phyloP scores from a whole-genome alignment of 2,888 invertebrate genomes.

The Atethmia centrago region DNA sequence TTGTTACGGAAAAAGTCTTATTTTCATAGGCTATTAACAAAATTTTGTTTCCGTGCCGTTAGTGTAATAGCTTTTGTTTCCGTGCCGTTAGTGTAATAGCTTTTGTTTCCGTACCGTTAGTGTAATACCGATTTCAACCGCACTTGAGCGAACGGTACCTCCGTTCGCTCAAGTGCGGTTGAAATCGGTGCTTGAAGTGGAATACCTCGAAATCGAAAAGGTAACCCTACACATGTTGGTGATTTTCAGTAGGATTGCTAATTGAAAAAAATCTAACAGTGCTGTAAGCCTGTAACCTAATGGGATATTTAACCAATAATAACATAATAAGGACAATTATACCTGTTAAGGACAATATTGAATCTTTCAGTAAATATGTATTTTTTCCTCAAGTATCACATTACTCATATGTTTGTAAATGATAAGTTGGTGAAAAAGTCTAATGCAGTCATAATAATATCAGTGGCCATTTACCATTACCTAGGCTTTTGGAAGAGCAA shows the following conservation, averaged over 20 bases:
- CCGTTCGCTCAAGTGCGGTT: not conserved
- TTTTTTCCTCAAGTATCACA: constrained; percentile 38
- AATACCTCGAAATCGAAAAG: not conserved
- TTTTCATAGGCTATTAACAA: not conserved
- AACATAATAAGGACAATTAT: not conserved
- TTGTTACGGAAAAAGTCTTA: no score
- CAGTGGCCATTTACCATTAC: not conserved
- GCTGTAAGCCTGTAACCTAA: not conserved
- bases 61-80: no score
- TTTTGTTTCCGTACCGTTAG: not conserved
- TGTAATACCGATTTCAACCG: no score
- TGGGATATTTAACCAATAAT: not conserved
- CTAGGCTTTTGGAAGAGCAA: constrained; percentile 1
- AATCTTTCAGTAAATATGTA: constrained; percentile 12
- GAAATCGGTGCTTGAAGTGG: not conserved
- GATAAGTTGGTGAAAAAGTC: constrained; percentile 14
- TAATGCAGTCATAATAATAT: constrained; percentile 30
- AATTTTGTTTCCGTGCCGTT: not conserved
- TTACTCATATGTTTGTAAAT: constrained; percentile 24
- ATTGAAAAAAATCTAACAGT: not conserved
- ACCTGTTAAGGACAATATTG: constrained; percentile 30
- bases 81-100: no score
- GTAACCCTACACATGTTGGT: not conserved
- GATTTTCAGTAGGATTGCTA: not conserved
- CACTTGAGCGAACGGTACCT: no score